These are phyloP conservation scores for Sebastes taczanowskii DNA, from an alignment of 2,797 vertebrate genomes.

Conservation along the genomic window DNA sequence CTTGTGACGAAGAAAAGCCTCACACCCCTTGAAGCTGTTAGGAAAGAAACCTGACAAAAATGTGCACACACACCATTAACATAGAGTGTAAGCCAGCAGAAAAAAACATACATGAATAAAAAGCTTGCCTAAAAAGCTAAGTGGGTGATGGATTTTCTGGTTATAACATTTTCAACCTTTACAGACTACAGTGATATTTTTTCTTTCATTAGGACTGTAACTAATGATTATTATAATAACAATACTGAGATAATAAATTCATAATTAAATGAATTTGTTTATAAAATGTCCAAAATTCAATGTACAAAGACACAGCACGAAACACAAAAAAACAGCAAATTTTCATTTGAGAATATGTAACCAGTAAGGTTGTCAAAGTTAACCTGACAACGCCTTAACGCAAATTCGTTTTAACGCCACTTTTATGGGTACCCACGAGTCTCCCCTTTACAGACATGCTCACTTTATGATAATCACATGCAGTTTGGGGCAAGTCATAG, in stretches of 20 bases:
- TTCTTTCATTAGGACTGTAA: neutral
- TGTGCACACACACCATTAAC: neutral
- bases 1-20: constrained; percentile 98
- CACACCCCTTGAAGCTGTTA: constrained; percentile 93
- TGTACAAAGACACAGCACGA: neutral
- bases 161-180: constrained; percentile 1
- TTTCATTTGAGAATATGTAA: neutral
- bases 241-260: neutral
- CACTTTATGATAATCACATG: too few species aligned
- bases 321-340: neutral
- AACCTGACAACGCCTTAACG: too few species aligned
- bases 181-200: neutral
- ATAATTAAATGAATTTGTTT: neutral
- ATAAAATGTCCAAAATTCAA: neutral
- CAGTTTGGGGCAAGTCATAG: too few species aligned
- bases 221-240: neutral
- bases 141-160: neutral
- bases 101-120: neutral
- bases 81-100: neutral
- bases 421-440: too few species aligned
- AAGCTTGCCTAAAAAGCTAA: neutral
- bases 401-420: too few species aligned
- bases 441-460: too few species aligned
- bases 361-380: neutral
- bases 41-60: constrained; percentile 92